Evolutionary conservation across 2,797 vertebrate genomes (phyloP).

Genomic region (Poecilia picta): DNA sequence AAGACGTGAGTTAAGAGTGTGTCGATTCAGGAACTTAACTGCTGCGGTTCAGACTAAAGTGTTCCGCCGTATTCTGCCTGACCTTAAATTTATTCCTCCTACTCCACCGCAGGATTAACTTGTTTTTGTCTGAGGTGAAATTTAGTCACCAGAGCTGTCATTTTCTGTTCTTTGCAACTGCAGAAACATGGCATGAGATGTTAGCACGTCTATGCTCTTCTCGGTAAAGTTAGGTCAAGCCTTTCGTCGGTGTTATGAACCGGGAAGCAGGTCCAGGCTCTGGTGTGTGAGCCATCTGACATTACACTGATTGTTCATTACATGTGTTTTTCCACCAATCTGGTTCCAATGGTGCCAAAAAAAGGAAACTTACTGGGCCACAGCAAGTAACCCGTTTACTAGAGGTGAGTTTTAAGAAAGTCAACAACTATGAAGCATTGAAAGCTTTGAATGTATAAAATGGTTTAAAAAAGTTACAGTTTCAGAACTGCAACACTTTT

Average conservation of each 20-base stretch:
- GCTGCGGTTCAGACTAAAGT: constrained; percentile 6
- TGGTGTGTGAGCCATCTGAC: not conserved
- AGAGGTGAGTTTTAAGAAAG: not conserved
- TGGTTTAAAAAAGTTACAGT: not conserved
- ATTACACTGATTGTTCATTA: not conserved
- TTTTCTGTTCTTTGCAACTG: not conserved
- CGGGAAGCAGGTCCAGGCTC: not conserved
- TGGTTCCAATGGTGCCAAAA: not conserved
- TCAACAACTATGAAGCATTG: not conserved
- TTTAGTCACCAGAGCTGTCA: not conserved
- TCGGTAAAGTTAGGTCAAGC: not conserved
- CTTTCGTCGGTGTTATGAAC: not conserved
- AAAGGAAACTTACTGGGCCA: too few species aligned
- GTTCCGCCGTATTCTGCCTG: not conserved
- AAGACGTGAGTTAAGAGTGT: constrained; percentile 2
- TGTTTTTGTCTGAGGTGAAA: constrained; percentile 7
- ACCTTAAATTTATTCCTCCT: constrained; percentile 16
- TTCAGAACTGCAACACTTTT: not conserved
- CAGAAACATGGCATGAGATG: not conserved
- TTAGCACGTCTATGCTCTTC: not conserved
- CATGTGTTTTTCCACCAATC: not conserved
- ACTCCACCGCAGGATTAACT: not conserved
- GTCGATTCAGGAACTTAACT: not conserved
- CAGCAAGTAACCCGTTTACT: not conserved
- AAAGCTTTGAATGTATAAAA: not conserved